phyloP scores from a whole-genome alignment of 2,888 invertebrate species.

The Tholera decimalis region DNA sequence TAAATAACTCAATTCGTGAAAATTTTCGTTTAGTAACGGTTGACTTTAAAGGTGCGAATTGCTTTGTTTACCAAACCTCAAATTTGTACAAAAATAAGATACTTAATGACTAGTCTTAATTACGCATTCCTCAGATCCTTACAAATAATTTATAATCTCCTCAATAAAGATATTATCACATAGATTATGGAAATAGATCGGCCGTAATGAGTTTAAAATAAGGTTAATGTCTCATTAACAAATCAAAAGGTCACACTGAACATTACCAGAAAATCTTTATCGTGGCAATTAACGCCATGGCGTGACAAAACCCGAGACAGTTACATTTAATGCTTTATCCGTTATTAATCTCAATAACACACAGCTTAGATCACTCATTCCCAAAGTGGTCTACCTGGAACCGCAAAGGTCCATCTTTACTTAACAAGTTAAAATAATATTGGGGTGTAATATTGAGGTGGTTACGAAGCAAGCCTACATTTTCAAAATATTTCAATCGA shows the following conservation, averaged over 20 bases:
- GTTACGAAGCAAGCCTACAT: neutral
- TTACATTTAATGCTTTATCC: constrained; percentile 33
- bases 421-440: neutral
- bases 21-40: too few relatives aligned
- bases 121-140: neutral
- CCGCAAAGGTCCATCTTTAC: too few relatives aligned
- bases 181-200: constrained; percentile 36
- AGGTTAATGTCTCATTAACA: constrained; percentile 63
- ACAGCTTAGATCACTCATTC: constrained; percentile 24
- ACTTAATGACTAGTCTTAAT: neutral
- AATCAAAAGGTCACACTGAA: constrained; percentile 52
- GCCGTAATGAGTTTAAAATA: constrained; percentile 25
- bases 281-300: constrained; percentile 41
- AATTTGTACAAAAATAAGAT: neutral
- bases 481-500: neutral
- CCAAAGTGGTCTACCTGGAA: neutral
- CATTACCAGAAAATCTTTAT: constrained; percentile 34
- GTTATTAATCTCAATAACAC: constrained; percentile 49
- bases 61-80: constrained; percentile 5
- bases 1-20: too few relatives aligned
- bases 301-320: constrained; percentile 43
- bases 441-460: too few relatives aligned
- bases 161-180: constrained; percentile 28
- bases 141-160: constrained; percentile 11
- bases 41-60: too few relatives aligned